These are phyloP conservation scores for Ceuthmochares aereus DNA, from an alignment of 2,113 vertebrate genomes.

Conservation along the genomic window DNA sequence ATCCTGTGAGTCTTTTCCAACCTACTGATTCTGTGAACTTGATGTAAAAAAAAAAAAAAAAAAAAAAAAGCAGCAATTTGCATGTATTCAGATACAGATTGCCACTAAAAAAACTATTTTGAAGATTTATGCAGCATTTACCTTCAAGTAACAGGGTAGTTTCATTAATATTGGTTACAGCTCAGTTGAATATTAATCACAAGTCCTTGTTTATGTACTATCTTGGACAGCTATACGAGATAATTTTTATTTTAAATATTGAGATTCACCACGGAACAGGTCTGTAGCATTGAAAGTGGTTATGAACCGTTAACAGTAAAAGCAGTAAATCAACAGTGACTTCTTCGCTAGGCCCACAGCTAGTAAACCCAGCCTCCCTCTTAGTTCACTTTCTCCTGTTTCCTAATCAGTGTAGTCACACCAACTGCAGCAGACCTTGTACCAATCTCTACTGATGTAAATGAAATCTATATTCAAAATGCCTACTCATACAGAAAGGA, in stretches of 20 bases:
- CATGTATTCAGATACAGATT: not conserved
- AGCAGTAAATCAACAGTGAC: not conserved
- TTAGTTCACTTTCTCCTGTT: not conserved
- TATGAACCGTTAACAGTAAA: not conserved
- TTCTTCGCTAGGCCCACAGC: not conserved
- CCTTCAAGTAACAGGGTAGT: not conserved
- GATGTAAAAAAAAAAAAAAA: not conserved
- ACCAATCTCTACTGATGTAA: not conserved
- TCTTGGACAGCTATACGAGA: not conserved
- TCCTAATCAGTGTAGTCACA: not conserved
- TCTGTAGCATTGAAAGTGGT: not conserved
- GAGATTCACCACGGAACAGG: not conserved
- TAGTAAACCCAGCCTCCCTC: not conserved
- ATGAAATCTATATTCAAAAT: not conserved
- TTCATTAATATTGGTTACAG: not conserved
- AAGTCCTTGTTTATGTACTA: not conserved
- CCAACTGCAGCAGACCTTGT: not conserved
- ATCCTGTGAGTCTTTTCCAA: too few relatives aligned
- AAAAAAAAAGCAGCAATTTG: not conserved
- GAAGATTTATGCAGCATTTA: constrained; percentile 3
- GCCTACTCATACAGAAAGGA: not conserved
- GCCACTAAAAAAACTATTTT: not conserved
- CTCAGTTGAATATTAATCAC: not conserved
- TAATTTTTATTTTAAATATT: not conserved
- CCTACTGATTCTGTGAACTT: not conserved